Percentiles rank a stretch among this genome's conserved stretches.
These are phyloP conservation scores for Periparus ater DNA, from an alignment of 2,797 vertebrate species.

Conservation along the genomic window DNA sequence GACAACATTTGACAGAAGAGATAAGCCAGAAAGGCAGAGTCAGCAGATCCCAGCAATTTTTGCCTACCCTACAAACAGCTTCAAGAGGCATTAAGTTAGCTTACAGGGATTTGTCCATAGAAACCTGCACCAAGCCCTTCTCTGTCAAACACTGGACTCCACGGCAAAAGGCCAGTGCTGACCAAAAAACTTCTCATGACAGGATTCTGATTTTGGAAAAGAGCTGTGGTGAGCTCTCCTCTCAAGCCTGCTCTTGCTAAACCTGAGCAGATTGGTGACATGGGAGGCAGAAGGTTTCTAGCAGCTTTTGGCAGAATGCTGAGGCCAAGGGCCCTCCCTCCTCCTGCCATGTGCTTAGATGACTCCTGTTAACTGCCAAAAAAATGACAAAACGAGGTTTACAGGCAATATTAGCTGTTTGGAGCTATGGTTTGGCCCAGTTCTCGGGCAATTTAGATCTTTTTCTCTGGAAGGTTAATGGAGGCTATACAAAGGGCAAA, in stretches of 20 bases:
- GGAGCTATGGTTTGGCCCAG: not conserved
- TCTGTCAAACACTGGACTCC: not conserved
- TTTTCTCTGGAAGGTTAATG: not conserved
- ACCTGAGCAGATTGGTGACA: conserved; percentile 24
- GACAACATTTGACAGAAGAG: not conserved
- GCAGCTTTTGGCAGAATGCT: not conserved
- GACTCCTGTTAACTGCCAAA: conserved; percentile 5
- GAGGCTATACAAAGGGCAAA: not conserved
- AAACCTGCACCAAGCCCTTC: not conserved
- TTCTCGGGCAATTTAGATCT: not conserved
- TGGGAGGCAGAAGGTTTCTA: conserved; percentile 17
- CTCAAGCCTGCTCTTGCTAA: not conserved
- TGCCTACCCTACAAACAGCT: not conserved
- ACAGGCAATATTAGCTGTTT: not conserved
- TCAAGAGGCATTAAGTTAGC: not conserved
- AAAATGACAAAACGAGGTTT: conserved; percentile 28
- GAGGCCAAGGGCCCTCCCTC: not conserved
- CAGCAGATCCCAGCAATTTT: not conserved
- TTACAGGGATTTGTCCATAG: not conserved
- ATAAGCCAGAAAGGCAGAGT: not conserved
- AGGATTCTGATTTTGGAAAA: not conserved
- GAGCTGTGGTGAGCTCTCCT: not conserved
- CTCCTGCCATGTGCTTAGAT: not conserved
- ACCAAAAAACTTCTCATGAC: not conserved
- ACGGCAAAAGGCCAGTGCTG: not conserved